Evolutionary conservation across 30 jellyfish, hydroid and myxozoan species (phyloP).

Genomic region (Chironex yamaguchii): DNA sequence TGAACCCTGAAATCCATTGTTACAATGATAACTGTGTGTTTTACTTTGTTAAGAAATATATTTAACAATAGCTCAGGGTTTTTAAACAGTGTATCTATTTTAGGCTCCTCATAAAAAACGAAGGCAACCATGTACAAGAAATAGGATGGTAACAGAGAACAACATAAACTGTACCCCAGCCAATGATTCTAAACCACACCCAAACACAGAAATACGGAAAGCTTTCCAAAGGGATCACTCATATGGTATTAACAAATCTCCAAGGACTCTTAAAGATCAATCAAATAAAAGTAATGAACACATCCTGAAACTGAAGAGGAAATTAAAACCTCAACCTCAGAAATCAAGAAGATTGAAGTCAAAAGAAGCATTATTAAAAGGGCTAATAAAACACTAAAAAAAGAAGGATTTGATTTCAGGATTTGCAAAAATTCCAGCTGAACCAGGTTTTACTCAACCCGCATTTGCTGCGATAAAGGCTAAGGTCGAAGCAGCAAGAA

Average conservation of each 20-base stretch:
- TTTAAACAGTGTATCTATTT: neutral
- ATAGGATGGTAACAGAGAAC: neutral
- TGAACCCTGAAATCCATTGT: too few relatives aligned
- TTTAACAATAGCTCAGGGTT: too few relatives aligned
- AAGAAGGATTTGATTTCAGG: constrained; percentile 9
- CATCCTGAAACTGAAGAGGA: neutral
- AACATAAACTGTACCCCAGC: neutral
- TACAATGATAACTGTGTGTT: too few relatives aligned
- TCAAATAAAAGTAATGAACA: neutral
- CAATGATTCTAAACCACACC: neutral
- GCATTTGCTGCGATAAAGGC: constrained; percentile 7
- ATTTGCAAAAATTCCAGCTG: constrained; percentile 27
- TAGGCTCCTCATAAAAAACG: neutral
- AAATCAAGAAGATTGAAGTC: constrained; percentile 7
- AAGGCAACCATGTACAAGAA: neutral
- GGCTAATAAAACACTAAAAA: neutral
- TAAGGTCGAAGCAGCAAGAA: constrained; percentile 35
- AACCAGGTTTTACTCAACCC: constrained; percentile 50
- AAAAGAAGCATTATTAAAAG: constrained; percentile 1
- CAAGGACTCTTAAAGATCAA: constrained; percentile 4
- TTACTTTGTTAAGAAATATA: too few relatives aligned
- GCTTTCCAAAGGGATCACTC: constrained; percentile 2
- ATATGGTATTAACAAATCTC: neutral
- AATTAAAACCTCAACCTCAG: neutral
- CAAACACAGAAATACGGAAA: neutral